A percentile compares a stretch with the other conserved stretches of the same genome.
Evolutionary conservation across 1,140 invertebrate species (phyloP).

Genomic region (Ceratosolen fusciceps): DNA sequence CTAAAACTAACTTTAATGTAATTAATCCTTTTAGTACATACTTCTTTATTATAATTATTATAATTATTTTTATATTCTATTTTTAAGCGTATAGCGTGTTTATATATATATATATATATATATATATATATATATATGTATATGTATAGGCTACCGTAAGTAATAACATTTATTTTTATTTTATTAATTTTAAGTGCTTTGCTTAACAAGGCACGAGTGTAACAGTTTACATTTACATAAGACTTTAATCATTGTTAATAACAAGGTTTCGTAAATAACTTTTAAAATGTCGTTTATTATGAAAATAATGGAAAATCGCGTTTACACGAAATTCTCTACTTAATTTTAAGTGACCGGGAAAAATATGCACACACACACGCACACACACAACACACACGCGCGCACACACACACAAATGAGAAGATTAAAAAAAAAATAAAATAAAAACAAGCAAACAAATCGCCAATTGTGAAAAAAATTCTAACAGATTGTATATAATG

Average conservation of each 20-base stretch:
- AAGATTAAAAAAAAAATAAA: conserved; percentile 26
- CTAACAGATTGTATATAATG: conserved; percentile 58
- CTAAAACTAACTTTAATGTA: conserved; percentile 46
- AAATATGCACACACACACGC: no score
- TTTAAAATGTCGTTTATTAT: conserved; percentile 21
- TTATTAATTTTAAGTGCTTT: conserved; percentile 35
- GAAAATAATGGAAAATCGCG: not conserved
- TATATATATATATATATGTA: conserved; percentile 25
- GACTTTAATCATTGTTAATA: conserved; percentile 43
- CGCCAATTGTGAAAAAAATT: conserved; percentile 13
- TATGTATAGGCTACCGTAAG: no score
- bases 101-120: conserved; percentile 36
- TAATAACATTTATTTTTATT: conserved; percentile 6
- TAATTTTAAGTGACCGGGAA: conserved; percentile 12
- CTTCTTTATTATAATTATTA: conserved; percentile 35
- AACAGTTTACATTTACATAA: conserved; percentile 43
- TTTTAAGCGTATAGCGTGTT: conserved; percentile 25
- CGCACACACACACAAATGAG: no score
- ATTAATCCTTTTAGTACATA: conserved; percentile 31
- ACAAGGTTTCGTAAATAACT: conserved; percentile 7
- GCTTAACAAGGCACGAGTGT: conserved; percentile 24
- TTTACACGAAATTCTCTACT: conserved; percentile 6
- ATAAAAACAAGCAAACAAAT: conserved; percentile 4
- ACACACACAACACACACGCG: no score
- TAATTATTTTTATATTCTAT: conserved; percentile 42